Evolutionary conservation across 1,140 invertebrate species (phyloP), one percentile per base, ranked within the genome.

Genomic region (Pararge aegeria): DNA sequence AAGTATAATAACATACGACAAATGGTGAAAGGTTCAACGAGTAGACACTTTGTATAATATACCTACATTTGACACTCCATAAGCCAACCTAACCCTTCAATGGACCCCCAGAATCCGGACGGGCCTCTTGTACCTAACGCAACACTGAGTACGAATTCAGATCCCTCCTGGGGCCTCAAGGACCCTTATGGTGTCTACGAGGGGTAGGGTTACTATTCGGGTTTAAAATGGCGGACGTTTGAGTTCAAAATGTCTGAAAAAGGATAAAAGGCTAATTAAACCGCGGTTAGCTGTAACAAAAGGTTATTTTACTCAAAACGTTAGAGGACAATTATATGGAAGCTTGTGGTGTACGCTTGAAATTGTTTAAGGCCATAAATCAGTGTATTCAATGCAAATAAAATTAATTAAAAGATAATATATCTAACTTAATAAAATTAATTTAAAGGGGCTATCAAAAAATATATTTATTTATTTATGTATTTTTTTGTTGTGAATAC

Each of bases 151-250:
- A 19, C 60, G 60, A 55, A 60, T 56, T 54, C 53, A 40, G 20
- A 49, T 16, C 58, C 51, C 46, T 38, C 44, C 46, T 21, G 50
- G 57, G 57, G 61, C 18, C 49, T 42, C 4, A 48, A 67, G 65
- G 53, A 38, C 65, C 65, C 65, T 64, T 49, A 51, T 57, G 38
- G 49, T 67, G 65, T 67, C 65, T 63, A 57, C 46, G 55, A 52
- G 21, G 42, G 49, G 27, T 61, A 61, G 58, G 58, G 58, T 54
- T 61, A 49, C 58, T 50, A 54, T 61, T 54, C 34, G 46, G 46
- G 46, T 27, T 49, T 20, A 49, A 49, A 49, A 49, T 27, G 20
- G 46, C 20, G 46, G 46, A 16, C 15, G 18, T 27, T 27, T 49
- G n/a, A 13, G 21, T 13, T 2, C 21, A 16, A 29, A 49, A 49